A percentile compares a stretch with the other conserved stretches of the same genome.
phyloP scores from a whole-genome alignment of 2,888 invertebrate species.

The Diploptera punctata region DNA sequence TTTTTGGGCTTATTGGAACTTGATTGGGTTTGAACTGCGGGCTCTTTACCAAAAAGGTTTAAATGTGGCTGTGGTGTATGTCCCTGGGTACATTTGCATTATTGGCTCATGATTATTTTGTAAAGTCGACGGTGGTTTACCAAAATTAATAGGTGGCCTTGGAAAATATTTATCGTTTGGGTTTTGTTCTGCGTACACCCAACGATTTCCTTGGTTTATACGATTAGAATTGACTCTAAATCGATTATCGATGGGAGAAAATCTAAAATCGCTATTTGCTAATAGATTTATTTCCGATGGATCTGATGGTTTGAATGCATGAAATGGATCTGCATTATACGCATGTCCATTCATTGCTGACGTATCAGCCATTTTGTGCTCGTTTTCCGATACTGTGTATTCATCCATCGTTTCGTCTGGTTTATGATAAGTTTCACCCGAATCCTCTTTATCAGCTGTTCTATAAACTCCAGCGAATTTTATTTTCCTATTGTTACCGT shows the following conservation, averaged over 20 bases:
- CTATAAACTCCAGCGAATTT: slow-evolving; percentile 56
- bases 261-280: slow-evolving; percentile 57
- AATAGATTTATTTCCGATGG: slow-evolving; percentile 63
- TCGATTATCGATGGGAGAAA: background rate
- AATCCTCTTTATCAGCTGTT: slow-evolving; percentile 51
- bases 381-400: background rate
- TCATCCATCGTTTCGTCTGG: slow-evolving; percentile 4
- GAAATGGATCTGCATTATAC: slow-evolving; percentile 66
- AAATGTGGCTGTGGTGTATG: slow-evolving; percentile 35
- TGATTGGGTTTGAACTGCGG: background rate
- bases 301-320: slow-evolving; percentile 67
- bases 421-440: slow-evolving; percentile 26
- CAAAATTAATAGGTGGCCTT: slow-evolving; percentile 45
- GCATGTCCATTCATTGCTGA: slow-evolving; percentile 48
- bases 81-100: slow-evolving; percentile 14
- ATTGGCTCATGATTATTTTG: slow-evolving; percentile 7
- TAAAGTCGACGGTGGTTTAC: slow-evolving; percentile 22
- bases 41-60: slow-evolving; percentile 30
- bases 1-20: slow-evolving; percentile 42
- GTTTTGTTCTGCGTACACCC: background rate
- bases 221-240: background rate
- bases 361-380: slow-evolving; percentile 29
- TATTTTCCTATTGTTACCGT: slow-evolving; percentile 47
- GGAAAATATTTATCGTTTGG: slow-evolving; percentile 47
- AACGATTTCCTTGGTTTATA: background rate